Evolutionary conservation across 2,113 vertebrate genomes (phyloP).

Genomic region (Cottus gobio): DNA sequence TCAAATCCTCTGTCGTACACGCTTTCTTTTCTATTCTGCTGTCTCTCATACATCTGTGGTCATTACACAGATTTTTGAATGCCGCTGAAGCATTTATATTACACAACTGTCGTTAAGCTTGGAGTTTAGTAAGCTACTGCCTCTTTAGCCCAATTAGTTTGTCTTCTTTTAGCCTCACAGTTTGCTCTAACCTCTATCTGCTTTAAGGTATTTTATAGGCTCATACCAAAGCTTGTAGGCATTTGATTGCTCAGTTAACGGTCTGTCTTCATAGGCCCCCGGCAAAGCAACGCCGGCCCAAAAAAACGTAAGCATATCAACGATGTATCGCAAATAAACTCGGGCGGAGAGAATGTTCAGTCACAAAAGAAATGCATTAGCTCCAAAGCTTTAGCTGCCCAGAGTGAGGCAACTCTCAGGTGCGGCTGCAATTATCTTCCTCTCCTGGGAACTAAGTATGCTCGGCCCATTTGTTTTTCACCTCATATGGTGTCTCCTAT

Average conservation of each 20-base stretch:
- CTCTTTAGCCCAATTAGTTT: background rate
- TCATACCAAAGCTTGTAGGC: background rate
- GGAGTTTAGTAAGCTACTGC: slow-evolving; percentile 10
- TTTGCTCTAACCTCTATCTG: background rate
- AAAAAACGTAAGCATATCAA: slow-evolving; percentile 1
- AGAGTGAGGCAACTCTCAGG: slow-evolving; percentile 31
- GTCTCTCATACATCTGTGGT: slow-evolving; percentile 25
- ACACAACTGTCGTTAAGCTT: slow-evolving; percentile 15
- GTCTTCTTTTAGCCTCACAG: background rate
- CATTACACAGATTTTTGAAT: slow-evolving; percentile 52
- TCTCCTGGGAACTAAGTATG: slow-evolving; percentile 49
- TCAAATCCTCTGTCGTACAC: slow-evolving; percentile 5
- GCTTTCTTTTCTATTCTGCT: slow-evolving; percentile 29
- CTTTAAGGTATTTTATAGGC: background rate
- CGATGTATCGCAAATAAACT: background rate
- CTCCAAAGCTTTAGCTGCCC: slow-evolving; percentile 8
- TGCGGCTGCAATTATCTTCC: slow-evolving; percentile 34
- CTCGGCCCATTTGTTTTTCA: slow-evolving; percentile 35
- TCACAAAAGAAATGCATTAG: slow-evolving; percentile 1
- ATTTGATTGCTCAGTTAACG: slow-evolving; percentile 25
- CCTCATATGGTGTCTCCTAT: slow-evolving; percentile 28
- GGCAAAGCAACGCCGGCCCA: slow-evolving; percentile 30
- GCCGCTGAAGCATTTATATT: slow-evolving; percentile 16
- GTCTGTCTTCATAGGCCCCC: slow-evolving; percentile 8
- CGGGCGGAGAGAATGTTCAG: slow-evolving; percentile 21